Evolutionary conservation across 35 echinoderm and acorn worm genomes (phyloP), one percentile per base, ranked within the genome.

Genomic region (Chiridota heheva): DNA sequence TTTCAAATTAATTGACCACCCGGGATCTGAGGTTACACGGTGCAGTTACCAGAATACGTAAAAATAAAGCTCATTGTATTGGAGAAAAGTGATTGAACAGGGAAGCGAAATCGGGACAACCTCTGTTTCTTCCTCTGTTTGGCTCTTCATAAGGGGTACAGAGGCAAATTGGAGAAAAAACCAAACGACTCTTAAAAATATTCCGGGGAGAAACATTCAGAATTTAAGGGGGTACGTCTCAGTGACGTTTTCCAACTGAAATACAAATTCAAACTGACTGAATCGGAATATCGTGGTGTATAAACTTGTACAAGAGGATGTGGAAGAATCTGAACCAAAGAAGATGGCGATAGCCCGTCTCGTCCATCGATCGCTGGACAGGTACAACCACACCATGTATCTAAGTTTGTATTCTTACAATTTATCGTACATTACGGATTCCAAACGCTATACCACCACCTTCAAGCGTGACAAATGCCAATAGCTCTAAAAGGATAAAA

Each of bases 341-440:
- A 24, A 72, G 41, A 7, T 22, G 69, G 27, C 34, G 63, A 67
- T 46, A 25, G 84, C 84, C 7, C 71, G 37, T 15, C 39, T 87
- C 20, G 42, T 87, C 25, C 67, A 45, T 6, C 70, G 84, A 25
- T 78, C 72, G 44, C 46, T 87, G 12, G 61, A 66, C 17, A 87
- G 36, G 53, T 87, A 78, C 42, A 44, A 78, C 29, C 38, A 63
- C n/a, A 87, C 84, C 28, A 64, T 87, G 84, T 87, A 87, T 43
- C n/a, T 87, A 3, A 87, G 77, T 33, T 32, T 76, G 26, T 43
- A 20, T 47, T 37, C 36, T 48, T 26, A 63, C 36, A 69, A 86
- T 46, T 86, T 86, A 55, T 78, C 70, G 15, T 86, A 13, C 43
- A 86, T 86, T 57, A 68, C 69, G 33, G 36, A 86, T 30, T 76